Conservation (phyloP, 2,888 invertebrate genomes). For the Dynastes hyllus region DNA sequence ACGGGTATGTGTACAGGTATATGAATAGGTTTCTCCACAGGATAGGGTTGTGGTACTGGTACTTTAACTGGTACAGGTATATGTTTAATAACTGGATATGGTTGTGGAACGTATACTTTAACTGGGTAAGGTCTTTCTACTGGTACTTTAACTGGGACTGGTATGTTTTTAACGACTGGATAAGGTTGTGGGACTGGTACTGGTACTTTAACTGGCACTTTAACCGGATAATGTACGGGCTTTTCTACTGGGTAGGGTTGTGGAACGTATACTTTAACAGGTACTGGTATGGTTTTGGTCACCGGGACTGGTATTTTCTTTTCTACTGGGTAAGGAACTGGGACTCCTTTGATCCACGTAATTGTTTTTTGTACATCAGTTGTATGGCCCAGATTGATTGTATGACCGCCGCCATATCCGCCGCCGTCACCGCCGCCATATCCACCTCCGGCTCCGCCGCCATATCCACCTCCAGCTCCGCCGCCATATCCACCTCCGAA, state of each 20-base stretch:
- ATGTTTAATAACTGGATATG: conserved; percentile 86
- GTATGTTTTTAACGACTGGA: conserved; percentile 86
- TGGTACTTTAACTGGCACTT: conserved; percentile 86
- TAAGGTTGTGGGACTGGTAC: conserved; percentile 85
- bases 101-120: conserved; percentile 85
- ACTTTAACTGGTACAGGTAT: conserved; percentile 85
- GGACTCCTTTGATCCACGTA: conserved; percentile 79
- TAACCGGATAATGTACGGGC: conserved; percentile 82
- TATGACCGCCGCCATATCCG: conserved; percentile 54
- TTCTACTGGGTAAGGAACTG: conserved; percentile 78
- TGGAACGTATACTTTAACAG: conserved; percentile 77
- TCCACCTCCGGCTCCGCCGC: conserved; percentile 61
- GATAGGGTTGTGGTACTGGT: conserved; percentile 84
- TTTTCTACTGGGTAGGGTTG: conserved; percentile 83
- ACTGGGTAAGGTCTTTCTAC: conserved; percentile 86
- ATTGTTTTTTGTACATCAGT: conserved; percentile 77
- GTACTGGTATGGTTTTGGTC: conserved; percentile 78
- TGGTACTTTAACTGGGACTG: conserved; percentile 80
- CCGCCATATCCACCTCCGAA: conserved; percentile 75
- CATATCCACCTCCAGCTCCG: conserved; percentile 62
- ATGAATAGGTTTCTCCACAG: conserved; percentile 84
- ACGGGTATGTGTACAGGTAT: conserved; percentile 84
- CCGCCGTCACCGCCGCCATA: conserved; percentile 56
- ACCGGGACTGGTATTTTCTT: conserved; percentile 78
- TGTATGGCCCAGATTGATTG: conserved; percentile 68